These are phyloP conservation scores for Falco biarmicus DNA, from an alignment of 2,797 vertebrate genomes.

Conservation along the genomic window DNA sequence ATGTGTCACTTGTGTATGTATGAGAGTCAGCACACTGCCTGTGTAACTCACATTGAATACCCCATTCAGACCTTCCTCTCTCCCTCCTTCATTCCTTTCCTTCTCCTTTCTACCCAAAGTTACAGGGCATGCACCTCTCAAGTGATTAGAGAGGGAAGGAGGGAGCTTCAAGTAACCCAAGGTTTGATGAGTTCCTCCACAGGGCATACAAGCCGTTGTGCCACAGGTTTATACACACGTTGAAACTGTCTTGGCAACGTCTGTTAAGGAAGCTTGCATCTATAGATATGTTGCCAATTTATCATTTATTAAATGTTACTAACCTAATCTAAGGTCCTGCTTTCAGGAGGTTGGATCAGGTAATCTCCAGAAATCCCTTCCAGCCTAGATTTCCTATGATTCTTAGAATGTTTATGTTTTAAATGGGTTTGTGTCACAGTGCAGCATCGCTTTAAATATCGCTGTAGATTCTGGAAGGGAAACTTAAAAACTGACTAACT, in stretches of 20 bases:
- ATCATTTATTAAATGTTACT: neutral
- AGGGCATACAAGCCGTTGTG: fast-evolving
- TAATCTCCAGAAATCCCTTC: neutral
- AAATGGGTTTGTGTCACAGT: neutral
- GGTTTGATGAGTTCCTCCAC: neutral
- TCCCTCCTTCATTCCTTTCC: neutral
- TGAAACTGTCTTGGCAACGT: neutral
- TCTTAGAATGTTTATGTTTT: neutral
- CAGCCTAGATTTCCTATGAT: neutral
- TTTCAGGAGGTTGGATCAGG: neutral
- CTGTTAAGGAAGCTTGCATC: neutral
- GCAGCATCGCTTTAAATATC: neutral
- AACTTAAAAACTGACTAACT: neutral
- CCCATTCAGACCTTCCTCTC: neutral
- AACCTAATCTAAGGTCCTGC: neutral
- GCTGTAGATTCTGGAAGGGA: neutral
- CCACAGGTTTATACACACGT: neutral
- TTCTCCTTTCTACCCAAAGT: neutral
- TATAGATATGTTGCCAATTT: neutral
- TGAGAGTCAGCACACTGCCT: neutral
- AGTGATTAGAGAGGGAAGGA: neutral
- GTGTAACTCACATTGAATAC: too few species aligned
- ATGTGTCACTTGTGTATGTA: neutral
- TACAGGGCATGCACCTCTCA: neutral
- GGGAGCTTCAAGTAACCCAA: neutral